These are phyloP conservation scores for Ylistrum balloti DNA, from an alignment of 1,140 invertebrate species.

Conservation along the genomic window DNA sequence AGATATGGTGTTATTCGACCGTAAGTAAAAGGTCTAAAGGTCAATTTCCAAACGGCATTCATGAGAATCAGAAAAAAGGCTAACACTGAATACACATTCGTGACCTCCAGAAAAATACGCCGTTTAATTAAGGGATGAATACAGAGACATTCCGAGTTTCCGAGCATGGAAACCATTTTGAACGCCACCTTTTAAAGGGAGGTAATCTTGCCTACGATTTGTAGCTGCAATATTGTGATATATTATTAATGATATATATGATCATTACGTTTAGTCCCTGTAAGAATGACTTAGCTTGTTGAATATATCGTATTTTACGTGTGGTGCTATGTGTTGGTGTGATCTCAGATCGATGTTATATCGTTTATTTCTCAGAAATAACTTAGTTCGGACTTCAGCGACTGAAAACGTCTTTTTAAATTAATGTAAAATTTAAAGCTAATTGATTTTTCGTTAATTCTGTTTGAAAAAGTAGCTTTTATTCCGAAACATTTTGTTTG, in stretches of 20 bases:
- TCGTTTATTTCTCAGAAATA: neutral
- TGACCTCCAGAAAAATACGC: too few relatives aligned
- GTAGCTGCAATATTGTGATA: slow-evolving; percentile 32
- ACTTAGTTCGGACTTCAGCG: too few relatives aligned
- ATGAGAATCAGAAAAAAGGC: too few relatives aligned
- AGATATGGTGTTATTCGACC: too few relatives aligned
- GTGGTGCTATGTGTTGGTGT: slow-evolving; percentile 24
- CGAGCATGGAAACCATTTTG: neutral
- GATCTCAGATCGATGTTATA: neutral
- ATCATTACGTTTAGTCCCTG: slow-evolving; percentile 5
- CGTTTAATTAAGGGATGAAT: neutral
- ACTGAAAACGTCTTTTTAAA: too few relatives aligned
- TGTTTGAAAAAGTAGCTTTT: neutral
- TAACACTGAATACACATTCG: too few relatives aligned
- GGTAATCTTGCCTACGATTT: slow-evolving; percentile 7
- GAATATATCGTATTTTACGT: slow-evolving; percentile 24
- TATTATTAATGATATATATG: neutral
- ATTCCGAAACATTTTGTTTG: neutral
- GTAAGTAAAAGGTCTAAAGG: too few relatives aligned
- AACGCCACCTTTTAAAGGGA: slow-evolving; percentile 32
- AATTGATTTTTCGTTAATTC: neutral
- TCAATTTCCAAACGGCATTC: too few relatives aligned
- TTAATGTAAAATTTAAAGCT: too few relatives aligned
- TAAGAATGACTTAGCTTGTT: neutral
- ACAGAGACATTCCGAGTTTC: slow-evolving; percentile 6